Conservation (phyloP, 2,113 vertebrate genomes). For the Microtus montanus region DNA sequence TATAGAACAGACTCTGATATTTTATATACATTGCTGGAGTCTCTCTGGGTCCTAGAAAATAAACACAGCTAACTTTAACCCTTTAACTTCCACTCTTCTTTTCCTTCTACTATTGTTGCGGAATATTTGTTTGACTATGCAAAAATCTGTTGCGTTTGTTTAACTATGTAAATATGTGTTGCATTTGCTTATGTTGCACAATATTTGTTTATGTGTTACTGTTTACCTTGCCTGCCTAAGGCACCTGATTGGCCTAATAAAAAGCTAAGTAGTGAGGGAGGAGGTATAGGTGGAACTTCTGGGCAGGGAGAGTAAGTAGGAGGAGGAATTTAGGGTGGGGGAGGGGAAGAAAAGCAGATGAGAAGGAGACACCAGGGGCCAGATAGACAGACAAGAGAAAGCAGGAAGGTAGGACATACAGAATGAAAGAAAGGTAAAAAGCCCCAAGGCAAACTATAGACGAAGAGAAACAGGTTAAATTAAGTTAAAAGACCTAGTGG, state of each 20-base stretch:
- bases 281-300: neutral
- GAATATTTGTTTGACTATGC: neutral
- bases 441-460: neutral
- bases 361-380: neutral
- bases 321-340: neutral
- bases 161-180: neutral
- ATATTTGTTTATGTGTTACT: neutral
- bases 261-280: neutral
- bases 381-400: neutral
- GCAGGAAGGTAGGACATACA: too few species aligned
- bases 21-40: neutral
- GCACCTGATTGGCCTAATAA: neutral
- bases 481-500: neutral
- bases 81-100: neutral
- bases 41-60: neutral
- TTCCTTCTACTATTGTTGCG: neutral
- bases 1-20: neutral
- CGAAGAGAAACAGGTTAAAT: neutral
- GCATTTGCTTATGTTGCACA: neutral
- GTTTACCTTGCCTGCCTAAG: neutral
- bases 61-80: neutral
- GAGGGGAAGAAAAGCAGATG: neutral
- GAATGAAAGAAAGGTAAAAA: neutral
- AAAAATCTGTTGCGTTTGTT: neutral
- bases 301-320: neutral